A percentile compares a stretch with the other conserved stretches of the same genome.
Evolutionary conservation across 1,140 invertebrate species (phyloP).

Genomic region (Calosoma granatense): DNA sequence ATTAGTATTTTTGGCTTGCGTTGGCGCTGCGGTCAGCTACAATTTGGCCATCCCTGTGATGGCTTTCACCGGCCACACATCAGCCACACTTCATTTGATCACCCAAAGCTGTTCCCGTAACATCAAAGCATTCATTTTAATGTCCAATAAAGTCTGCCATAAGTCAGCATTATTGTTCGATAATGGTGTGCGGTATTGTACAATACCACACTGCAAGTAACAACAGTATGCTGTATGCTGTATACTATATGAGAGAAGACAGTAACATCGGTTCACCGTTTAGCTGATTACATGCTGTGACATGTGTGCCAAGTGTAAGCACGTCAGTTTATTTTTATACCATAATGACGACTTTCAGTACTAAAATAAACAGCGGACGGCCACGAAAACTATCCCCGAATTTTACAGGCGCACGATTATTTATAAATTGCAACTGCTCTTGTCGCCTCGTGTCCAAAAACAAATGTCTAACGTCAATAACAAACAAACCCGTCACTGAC

Average conservation of each 20-base stretch:
- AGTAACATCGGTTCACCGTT: background rate
- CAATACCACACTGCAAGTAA: too few relatives aligned
- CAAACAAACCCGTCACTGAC: too few relatives aligned
- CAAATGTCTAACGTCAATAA: too few relatives aligned
- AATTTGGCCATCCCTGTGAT: background rate
- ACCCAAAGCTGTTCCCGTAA: background rate
- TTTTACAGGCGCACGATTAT: background rate
- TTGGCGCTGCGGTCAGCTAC: background rate
- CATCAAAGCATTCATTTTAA: background rate
- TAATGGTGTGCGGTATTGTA: background rate
- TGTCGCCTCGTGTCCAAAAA: background rate
- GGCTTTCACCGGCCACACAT: background rate
- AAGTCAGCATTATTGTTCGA: background rate
- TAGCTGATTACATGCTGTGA: too few relatives aligned
- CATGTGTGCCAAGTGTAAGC: background rate
- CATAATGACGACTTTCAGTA: background rate
- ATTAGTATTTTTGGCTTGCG: background rate
- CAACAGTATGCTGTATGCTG: too few relatives aligned
- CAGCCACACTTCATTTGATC: background rate
- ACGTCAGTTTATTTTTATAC: background rate
- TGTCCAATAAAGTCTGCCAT: background rate
- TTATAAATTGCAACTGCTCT: background rate
- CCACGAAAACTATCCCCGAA: background rate
- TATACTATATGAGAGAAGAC: too few relatives aligned
- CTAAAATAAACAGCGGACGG: background rate